Evolutionary conservation across 2,888 invertebrate genomes (phyloP), one percentile per base, ranked within the genome.

Genomic region (Calameuta filiformis): DNA sequence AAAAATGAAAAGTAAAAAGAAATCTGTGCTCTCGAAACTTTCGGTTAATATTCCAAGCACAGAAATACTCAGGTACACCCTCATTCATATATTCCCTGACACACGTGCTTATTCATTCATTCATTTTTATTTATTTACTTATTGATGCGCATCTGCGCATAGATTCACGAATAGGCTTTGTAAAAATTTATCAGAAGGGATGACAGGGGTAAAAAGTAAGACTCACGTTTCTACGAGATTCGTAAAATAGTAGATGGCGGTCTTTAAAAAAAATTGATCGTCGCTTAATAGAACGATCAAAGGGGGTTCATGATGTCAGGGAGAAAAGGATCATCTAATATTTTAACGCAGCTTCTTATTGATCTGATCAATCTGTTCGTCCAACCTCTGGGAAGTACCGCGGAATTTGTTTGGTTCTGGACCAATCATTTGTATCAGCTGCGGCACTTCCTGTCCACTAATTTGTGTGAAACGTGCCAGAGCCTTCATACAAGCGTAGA

Each of bases 391-490:
- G 80, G 97, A 97, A 79, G 94, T 94, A 69, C 97, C 97, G 88
- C 95, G 94, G 92, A 97, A 97, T 88, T 95, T 95, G 87, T 94
- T 94, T 73, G 98, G 97, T 92, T 96, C 95, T 12, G 98, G 98
- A 34, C 98, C 98, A 88, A 98, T 96, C 95, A 98, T 96, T 91
- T 97, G 96, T 83, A 98, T 95, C 81, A 98, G 94, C 91, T 97
- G 97, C 69, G 97, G 97, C 84, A 98, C 97, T 92, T 98, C 97
- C 83, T 95, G 95, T 12, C 94, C 92, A 69, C 97, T 96, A 88
- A 97, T 95, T 89, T 95, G 93, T 80, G 94, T 94, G 88, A 96
- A 96, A 86, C 92, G 92, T 23, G 95, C 94, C 84, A 98, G 93
- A 0, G 97, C 96, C 86, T 95, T 95, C 92, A 97, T 94, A 81